A percentile compares a stretch with the other conserved stretches of the same genome.
These are phyloP conservation scores for Plutella xylostella DNA, from an alignment of 2,888 invertebrate species.

Conservation along the genomic window DNA sequence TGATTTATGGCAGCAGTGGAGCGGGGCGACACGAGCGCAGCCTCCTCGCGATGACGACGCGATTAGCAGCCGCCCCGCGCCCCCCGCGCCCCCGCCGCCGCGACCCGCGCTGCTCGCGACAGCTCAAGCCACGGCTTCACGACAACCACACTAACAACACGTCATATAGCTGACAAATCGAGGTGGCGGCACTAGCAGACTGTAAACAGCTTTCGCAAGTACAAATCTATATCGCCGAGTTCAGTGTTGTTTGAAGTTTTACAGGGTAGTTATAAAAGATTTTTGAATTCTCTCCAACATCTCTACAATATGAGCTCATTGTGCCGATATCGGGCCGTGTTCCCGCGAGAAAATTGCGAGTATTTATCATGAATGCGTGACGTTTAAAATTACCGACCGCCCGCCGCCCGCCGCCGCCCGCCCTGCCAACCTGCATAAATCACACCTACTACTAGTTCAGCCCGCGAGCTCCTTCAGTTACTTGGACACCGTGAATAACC, in stretches of 20 bases:
- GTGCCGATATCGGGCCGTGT: constrained; percentile 38
- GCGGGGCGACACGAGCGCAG: constrained; percentile 40
- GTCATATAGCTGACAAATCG: constrained; percentile 30
- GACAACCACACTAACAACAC: constrained; percentile 30
- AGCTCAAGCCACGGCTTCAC: constrained; percentile 27
- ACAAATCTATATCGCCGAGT: no score
- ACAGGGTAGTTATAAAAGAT: no score
- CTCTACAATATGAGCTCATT: not conserved
- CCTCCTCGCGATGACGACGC: constrained; percentile 48
- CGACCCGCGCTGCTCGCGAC: constrained; percentile 8
- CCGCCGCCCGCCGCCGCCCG: constrained; percentile 31
- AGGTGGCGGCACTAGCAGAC: constrained; percentile 20
- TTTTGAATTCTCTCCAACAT: no score
- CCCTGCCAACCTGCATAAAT: constrained; percentile 47
- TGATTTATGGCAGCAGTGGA: constrained; percentile 58
- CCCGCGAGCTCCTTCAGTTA: constrained; percentile 31
- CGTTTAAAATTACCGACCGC: constrained; percentile 53
- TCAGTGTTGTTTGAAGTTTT: no score
- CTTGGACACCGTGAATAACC: no score
- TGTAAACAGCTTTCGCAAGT: no score
- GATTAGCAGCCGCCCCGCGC: constrained; percentile 28
- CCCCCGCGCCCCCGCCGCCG: not conserved
- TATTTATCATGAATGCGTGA: constrained; percentile 66
- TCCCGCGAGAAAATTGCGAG: constrained; percentile 61
- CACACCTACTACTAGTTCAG: constrained; percentile 55